Evolutionary conservation across 2,797 vertebrate species (phyloP).

Genomic region (Crocodylus rhombifer): DNA sequence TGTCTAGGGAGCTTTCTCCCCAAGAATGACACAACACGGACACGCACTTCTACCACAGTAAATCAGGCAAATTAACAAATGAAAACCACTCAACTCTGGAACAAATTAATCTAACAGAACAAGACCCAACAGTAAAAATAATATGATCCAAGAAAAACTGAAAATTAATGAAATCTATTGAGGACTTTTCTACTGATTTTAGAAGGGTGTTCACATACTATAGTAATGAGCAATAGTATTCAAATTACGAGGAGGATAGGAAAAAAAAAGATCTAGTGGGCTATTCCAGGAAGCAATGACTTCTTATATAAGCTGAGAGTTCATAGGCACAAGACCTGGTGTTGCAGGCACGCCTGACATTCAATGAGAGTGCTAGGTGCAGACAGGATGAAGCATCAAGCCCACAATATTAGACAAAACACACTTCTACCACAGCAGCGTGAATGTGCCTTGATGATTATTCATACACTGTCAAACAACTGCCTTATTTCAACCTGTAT

Average conservation of each 20-base stretch:
- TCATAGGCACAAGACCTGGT: neutral
- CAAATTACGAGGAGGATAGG: neutral
- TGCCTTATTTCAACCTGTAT: neutral
- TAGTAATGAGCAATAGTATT: neutral
- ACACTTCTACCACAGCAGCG: fast-evolving
- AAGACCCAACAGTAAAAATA: neutral
- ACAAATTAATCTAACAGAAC: neutral
- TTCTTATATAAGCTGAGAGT: neutral
- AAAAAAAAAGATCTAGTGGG: neutral
- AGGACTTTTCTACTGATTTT: neutral
- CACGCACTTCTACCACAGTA: neutral
- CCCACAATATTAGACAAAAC: neutral
- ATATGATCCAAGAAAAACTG: neutral
- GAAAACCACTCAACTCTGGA: neutral
- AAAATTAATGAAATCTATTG: neutral
- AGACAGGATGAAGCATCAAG: fast-evolving
- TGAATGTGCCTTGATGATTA: neutral
- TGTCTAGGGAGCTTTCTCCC: neutral
- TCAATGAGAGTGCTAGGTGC: neutral
- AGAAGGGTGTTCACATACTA: neutral
- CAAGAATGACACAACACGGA: neutral
- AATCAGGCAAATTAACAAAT: neutral
- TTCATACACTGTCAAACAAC: fast-evolving
- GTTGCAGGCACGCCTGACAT: neutral
- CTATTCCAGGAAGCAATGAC: neutral